Percentiles rank a stretch among this genome's conserved stretches.
Evolutionary conservation across 2,113 vertebrate species (phyloP).

Genomic region (Setophaga coronata): DNA sequence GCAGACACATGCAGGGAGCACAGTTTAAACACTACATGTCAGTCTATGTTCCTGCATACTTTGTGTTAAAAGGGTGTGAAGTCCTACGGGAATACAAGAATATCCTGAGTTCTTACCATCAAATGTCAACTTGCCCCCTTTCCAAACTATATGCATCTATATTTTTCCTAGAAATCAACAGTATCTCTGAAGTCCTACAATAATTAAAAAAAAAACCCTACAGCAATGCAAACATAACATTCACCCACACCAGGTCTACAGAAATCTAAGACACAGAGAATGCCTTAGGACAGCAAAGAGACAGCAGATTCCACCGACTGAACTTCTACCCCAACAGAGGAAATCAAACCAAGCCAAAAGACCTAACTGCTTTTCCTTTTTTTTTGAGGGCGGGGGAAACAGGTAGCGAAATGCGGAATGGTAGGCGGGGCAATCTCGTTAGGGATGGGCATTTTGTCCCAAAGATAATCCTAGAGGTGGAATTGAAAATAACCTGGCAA

Average conservation of each 20-base stretch:
- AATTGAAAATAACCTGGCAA: background rate
- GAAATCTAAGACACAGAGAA: background rate
- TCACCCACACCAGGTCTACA: rapidly evolving
- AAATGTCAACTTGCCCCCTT: background rate
- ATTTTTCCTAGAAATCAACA: background rate
- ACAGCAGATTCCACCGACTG: background rate
- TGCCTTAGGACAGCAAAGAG: background rate
- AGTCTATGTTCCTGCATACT: background rate
- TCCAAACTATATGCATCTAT: background rate
- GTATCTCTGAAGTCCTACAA: background rate
- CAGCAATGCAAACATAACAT: rapidly evolving
- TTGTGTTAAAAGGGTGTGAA: background rate
- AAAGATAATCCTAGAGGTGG: background rate
- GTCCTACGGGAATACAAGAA: background rate
- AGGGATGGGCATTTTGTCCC: background rate
- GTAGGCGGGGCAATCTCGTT: background rate
- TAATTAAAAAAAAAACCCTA: background rate
- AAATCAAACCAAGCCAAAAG: background rate
- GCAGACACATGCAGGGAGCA: background rate
- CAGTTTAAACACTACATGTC: background rate
- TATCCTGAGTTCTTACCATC: background rate
- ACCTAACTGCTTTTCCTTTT: background rate
- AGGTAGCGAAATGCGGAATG: background rate
- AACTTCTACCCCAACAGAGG: background rate
- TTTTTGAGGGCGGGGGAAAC: background rate